Evolutionary conservation across 2,888 invertebrate genomes (phyloP).

Genomic region (Flexamia atlantica): DNA sequence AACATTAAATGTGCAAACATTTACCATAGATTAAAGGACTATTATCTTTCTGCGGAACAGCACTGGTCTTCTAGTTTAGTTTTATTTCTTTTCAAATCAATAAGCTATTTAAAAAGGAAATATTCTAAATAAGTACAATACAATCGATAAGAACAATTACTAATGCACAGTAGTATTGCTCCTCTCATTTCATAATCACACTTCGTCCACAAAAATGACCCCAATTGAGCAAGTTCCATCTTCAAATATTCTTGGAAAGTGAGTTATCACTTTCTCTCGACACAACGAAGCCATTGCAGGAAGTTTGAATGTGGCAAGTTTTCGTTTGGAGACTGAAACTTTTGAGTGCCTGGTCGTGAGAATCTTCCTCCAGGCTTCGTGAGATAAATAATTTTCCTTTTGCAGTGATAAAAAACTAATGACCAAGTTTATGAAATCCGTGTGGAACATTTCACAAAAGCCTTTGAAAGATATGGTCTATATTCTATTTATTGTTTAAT

Average conservation of each 20-base stretch:
- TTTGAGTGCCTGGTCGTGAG: constrained; percentile 25
- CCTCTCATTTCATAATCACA: not conserved
- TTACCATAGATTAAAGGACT: too few relatives aligned
- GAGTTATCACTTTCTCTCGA: constrained; percentile 39
- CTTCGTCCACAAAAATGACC: not conserved
- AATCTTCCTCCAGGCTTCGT: not conserved
- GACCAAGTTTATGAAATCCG: too few relatives aligned
- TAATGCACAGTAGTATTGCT: not conserved
- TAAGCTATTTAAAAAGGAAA: too few relatives aligned
- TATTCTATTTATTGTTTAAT: too few relatives aligned
- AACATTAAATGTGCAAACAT: too few relatives aligned
- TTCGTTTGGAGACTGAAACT: constrained; percentile 26
- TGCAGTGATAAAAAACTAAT: too few relatives aligned
- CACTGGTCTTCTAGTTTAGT: too few relatives aligned
- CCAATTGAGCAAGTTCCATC: constrained; percentile 13
- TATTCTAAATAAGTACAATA: too few relatives aligned
- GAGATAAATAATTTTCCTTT: constrained; percentile 3
- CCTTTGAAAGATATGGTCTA: too few relatives aligned
- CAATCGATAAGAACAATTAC: not conserved
- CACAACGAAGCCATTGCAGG: constrained; percentile 41
- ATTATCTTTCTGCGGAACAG: too few relatives aligned
- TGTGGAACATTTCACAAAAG: too few relatives aligned
- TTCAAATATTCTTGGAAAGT: constrained; percentile 25
- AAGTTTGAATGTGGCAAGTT: constrained; percentile 43
- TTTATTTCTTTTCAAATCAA: too few relatives aligned